phyloP scores from a whole-genome alignment of 1,140 invertebrate species.

The Ditylenchus dipsaci region DNA sequence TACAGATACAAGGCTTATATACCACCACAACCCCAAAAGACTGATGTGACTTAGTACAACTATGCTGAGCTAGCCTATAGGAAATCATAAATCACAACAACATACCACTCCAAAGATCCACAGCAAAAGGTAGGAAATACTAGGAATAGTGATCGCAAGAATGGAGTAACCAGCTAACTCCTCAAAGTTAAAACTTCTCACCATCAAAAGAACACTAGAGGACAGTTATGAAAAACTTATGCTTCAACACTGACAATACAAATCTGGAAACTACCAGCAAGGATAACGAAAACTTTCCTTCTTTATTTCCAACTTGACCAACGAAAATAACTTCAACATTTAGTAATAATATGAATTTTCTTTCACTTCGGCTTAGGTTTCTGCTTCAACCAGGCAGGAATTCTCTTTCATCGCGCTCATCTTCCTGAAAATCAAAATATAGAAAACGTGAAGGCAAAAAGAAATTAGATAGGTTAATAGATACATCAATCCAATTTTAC shows the following conservation, averaged over 20 bases:
- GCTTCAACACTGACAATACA: too few species aligned
- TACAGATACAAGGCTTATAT: too few species aligned
- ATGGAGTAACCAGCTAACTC: background rate
- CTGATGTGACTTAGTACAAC: too few species aligned
- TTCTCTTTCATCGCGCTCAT: background rate
- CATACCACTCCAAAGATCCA: conserved; percentile 25
- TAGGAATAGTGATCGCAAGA: background rate
- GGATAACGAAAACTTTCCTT: too few species aligned
- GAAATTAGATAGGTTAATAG: too few species aligned
- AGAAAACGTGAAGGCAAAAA: background rate
- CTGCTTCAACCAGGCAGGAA: background rate
- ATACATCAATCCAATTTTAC: too few species aligned
- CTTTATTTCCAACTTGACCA: too few species aligned
- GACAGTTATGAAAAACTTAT: too few species aligned
- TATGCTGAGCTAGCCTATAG: too few species aligned
- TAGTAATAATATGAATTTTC: background rate
- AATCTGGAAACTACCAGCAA: too few species aligned
- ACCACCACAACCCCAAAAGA: too few species aligned
- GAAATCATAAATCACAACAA: background rate
- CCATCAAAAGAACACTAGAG: background rate
- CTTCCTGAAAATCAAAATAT: background rate
- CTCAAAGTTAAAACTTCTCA: background rate
- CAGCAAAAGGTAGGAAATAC: conserved; percentile 9
- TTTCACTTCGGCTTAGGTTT: background rate
- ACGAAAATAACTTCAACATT: too few species aligned